These are phyloP conservation scores for Hypothenemus hampei DNA, from an alignment of 1,140 invertebrate genomes.

Conservation along the genomic window DNA sequence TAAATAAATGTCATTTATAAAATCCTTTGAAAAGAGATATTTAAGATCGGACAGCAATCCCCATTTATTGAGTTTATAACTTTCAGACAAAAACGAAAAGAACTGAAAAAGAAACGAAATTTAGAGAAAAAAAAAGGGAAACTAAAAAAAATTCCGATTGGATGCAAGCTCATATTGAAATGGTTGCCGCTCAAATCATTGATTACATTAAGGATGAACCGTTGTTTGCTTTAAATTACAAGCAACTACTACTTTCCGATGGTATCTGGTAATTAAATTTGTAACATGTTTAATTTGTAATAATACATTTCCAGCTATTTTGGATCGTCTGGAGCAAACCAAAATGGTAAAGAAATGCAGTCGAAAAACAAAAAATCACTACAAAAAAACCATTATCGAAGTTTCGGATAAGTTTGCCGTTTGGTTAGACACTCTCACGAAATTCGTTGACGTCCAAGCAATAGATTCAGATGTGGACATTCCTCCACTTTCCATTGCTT, in stretches of 20 bases:
- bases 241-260: constrained; percentile 36
- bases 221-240: constrained; percentile 31
- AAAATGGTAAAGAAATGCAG: constrained; percentile 24
- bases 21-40: too few species aligned
- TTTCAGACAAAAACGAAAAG: constrained; percentile 22
- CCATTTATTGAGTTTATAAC: not conserved
- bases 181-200: constrained; percentile 24
- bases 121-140: constrained; percentile 18
- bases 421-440: constrained; percentile 35
- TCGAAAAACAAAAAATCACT: constrained; percentile 30
- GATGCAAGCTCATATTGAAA: constrained; percentile 24
- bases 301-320: constrained; percentile 8
- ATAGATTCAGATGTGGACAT: constrained; percentile 27
- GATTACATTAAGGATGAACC: constrained; percentile 31
- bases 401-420: constrained; percentile 33
- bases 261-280: not conserved
- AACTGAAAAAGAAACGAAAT: constrained; percentile 17
- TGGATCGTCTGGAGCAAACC: constrained; percentile 20
- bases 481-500: constrained; percentile 23
- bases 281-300: not conserved
- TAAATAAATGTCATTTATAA: too few species aligned
- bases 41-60: not conserved
- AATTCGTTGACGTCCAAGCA: constrained; percentile 35
- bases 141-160: constrained; percentile 23
- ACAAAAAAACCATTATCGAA: constrained; percentile 32